These are phyloP conservation scores for Platanista minor DNA, from an alignment of 2,113 vertebrate species.

Conservation along the genomic window DNA sequence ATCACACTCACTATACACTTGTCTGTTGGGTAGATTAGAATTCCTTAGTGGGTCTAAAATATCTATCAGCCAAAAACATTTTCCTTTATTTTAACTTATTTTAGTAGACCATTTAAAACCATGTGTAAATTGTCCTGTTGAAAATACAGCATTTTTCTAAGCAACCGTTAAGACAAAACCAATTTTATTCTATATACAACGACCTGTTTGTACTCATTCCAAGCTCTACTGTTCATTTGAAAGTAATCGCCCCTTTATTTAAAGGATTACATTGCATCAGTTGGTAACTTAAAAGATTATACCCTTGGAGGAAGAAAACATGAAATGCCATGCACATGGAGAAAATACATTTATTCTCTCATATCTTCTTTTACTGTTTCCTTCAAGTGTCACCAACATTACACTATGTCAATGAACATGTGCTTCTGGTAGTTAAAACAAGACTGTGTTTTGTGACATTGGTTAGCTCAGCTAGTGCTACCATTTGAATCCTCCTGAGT, in stretches of 20 bases:
- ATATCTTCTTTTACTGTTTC: background rate
- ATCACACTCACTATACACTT: rapidly evolving
- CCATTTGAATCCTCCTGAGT: conserved; percentile 60
- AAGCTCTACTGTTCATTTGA: background rate
- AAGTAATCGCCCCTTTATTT: conserved; percentile 37
- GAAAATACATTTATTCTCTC: background rate
- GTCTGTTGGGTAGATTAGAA: background rate
- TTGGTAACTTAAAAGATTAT: conserved; percentile 28
- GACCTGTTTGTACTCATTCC: background rate
- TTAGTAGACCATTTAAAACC: background rate
- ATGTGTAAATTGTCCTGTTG: background rate
- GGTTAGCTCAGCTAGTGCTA: conserved; percentile 69
- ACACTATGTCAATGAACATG: conserved; percentile 77
- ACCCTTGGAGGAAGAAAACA: background rate
- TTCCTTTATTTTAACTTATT: background rate
- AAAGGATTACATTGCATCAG: conserved; percentile 47
- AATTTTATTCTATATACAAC: rapidly evolving
- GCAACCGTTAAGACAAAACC: background rate
- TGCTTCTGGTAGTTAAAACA: conserved; percentile 80
- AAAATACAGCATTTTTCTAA: background rate
- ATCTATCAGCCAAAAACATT: rapidly evolving
- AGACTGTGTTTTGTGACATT: conserved; percentile 74
- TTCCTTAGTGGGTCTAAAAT: background rate
- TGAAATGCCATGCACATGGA: background rate
- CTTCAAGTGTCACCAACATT: conserved; percentile 64